Conservation (phyloP, 2,797 vertebrate species). For the Taenioides sp. region DNA sequence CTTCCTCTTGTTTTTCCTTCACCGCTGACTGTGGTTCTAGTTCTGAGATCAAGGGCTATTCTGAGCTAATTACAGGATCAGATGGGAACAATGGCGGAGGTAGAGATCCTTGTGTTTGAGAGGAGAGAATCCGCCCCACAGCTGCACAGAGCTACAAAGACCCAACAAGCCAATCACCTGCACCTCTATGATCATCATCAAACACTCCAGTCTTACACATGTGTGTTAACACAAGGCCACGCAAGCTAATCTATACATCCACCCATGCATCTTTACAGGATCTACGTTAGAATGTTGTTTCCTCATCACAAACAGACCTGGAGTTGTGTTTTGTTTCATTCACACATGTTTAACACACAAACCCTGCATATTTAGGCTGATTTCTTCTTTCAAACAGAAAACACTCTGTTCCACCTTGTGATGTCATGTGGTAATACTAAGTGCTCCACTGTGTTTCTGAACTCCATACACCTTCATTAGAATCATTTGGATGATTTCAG, state of each 20-base stretch:
- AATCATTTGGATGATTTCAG: no score
- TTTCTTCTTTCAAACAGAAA: no score
- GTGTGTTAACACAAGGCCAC: constrained; percentile 36
- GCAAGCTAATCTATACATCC: constrained; percentile 30
- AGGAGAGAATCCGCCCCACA: constrained; percentile 23
- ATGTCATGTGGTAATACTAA: no score
- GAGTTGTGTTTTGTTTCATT: no score
- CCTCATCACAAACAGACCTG: no score
- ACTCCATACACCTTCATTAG: no score
- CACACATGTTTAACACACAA: no score
- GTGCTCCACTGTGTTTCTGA: no score
- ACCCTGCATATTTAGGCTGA: no score
- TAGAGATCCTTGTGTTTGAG: constrained; percentile 29
- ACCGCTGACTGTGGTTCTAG: background rate
- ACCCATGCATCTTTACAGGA: constrained; percentile 12
- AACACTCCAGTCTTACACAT: constrained; percentile 30
- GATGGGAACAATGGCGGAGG: constrained; percentile 21
- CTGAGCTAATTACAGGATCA: constrained; percentile 35
- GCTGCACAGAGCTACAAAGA: constrained; percentile 37
- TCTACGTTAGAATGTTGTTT: no score
- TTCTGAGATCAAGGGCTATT: constrained; percentile 18
- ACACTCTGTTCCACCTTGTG: no score
- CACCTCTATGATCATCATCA: constrained; percentile 54
- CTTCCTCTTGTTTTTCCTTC: background rate
- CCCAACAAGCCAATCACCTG: constrained; percentile 39